Percentiles rank a stretch among this genome's conserved stretches.
Evolutionary conservation across 2,797 vertebrate species (phyloP).

Genomic region (Dendrocincla fuliginosa): DNA sequence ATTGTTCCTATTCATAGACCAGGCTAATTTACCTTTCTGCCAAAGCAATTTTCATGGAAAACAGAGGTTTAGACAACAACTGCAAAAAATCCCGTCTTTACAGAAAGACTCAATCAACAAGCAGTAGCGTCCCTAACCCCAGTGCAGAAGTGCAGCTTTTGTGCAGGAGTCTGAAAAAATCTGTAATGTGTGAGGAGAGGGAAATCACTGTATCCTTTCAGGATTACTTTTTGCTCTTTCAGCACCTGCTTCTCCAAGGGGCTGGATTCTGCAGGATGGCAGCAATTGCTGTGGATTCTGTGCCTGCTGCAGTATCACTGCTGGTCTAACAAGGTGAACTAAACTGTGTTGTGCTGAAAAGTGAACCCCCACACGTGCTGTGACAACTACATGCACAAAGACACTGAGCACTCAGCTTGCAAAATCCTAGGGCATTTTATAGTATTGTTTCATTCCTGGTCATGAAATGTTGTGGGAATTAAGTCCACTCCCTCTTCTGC

Average conservation of each 20-base stretch:
- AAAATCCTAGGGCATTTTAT: background rate
- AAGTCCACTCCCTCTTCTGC: background rate
- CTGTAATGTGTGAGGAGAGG: background rate
- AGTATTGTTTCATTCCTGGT: background rate
- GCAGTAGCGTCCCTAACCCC: background rate
- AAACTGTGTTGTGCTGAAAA: background rate
- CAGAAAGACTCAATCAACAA: background rate
- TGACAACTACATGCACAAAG: background rate
- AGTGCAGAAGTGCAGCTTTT: background rate
- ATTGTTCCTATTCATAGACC: background rate
- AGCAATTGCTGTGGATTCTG: background rate
- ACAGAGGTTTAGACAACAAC: background rate
- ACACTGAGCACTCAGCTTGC: background rate
- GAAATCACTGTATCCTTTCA: background rate
- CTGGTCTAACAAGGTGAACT: background rate
- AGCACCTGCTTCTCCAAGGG: background rate
- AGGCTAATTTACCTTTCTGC: background rate
- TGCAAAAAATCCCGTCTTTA: background rate
- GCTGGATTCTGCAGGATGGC: background rate
- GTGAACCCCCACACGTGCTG: background rate
- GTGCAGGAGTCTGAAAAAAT: background rate
- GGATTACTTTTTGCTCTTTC: background rate
- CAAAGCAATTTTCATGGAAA: background rate
- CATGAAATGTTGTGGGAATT: background rate
- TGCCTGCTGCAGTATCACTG: background rate